Evolutionary conservation across 2,888 invertebrate genomes (phyloP).

Genomic region (Coremacera marginata): DNA sequence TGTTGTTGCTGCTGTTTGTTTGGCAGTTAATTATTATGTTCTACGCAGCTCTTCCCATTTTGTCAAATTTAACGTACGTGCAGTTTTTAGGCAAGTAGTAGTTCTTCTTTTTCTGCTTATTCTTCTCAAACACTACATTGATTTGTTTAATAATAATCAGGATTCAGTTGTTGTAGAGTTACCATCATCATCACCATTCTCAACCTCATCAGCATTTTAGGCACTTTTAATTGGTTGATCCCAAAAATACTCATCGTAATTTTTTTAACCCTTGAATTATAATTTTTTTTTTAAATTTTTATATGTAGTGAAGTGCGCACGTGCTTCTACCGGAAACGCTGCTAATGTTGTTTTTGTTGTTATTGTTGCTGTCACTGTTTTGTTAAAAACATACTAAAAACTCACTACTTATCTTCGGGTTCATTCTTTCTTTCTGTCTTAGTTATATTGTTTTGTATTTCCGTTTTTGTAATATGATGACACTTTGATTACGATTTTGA

Average conservation of each 20-base stretch:
- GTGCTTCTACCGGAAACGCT: slow-evolving; percentile 67
- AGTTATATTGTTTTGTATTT: slow-evolving; percentile 56
- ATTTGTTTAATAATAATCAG: slow-evolving; percentile 33
- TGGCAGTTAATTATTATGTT: slow-evolving; percentile 55
- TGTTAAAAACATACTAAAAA: not conserved
- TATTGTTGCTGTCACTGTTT: slow-evolving; percentile 45
- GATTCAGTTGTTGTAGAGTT: slow-evolving; percentile 33
- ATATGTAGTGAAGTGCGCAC: slow-evolving; percentile 56
- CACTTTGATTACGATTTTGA: slow-evolving; percentile 58
- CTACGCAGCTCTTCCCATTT: slow-evolving; percentile 19
- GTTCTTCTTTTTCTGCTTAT: not conserved
- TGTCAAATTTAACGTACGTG: slow-evolving; percentile 55
- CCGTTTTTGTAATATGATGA: slow-evolving; percentile 56
- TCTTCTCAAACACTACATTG: slow-evolving; percentile 37
- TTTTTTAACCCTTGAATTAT: slow-evolving; percentile 33
- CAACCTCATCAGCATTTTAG: slow-evolving; percentile 44
- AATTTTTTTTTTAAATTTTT: slow-evolving; percentile 10
- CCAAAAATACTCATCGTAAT: not conserved
- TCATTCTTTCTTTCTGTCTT: slow-evolving; percentile 20
- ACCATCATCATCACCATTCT: slow-evolving; percentile 30
- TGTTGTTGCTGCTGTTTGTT: not conserved
- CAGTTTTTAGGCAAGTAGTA: slow-evolving; percentile 60
- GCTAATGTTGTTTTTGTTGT: slow-evolving; percentile 45
- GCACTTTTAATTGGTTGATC: slow-evolving; percentile 41
- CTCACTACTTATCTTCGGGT: slow-evolving; percentile 27